These are phyloP conservation scores for Heliconius congener DNA, from an alignment of 1,140 invertebrate genomes.

Conservation along the genomic window DNA sequence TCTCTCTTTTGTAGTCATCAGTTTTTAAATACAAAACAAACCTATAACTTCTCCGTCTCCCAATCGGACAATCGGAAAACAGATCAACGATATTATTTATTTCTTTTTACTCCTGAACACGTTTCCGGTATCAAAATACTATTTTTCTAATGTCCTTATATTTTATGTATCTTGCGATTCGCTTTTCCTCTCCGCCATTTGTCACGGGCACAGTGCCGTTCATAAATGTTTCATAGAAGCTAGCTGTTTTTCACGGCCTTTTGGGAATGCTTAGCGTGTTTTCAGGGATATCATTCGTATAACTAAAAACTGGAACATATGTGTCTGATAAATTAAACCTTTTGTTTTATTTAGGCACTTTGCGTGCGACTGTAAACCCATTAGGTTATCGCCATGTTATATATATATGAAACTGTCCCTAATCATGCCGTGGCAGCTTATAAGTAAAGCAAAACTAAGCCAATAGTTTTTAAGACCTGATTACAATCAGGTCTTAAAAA, in stretches of 20 bases:
- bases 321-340: conserved; percentile 5
- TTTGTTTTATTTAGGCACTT: not conserved
- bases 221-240: conserved; percentile 31
- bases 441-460: too few species aligned
- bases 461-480: too few species aligned
- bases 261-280: conserved; percentile 24
- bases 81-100: not conserved
- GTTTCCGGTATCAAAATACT: not conserved
- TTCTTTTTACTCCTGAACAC: not conserved
- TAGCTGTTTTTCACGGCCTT: conserved; percentile 15
- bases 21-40: too few species aligned
- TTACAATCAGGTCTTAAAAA: too few species aligned
- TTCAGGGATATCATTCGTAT: not conserved
- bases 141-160: conserved; percentile 7
- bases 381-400: too few species aligned
- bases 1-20: too few species aligned
- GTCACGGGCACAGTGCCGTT: conserved; percentile 11
- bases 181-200: conserved; percentile 10
- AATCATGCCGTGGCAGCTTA: too few species aligned
- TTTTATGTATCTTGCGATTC: conserved; percentile 13
- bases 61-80: too few species aligned
- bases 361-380: too few species aligned
- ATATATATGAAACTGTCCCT: too few species aligned
- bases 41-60: too few species aligned
- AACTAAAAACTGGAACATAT: not conserved